phyloP scores from a whole-genome alignment of 2,888 invertebrate species.

The Habrosyne pyritoides region DNA sequence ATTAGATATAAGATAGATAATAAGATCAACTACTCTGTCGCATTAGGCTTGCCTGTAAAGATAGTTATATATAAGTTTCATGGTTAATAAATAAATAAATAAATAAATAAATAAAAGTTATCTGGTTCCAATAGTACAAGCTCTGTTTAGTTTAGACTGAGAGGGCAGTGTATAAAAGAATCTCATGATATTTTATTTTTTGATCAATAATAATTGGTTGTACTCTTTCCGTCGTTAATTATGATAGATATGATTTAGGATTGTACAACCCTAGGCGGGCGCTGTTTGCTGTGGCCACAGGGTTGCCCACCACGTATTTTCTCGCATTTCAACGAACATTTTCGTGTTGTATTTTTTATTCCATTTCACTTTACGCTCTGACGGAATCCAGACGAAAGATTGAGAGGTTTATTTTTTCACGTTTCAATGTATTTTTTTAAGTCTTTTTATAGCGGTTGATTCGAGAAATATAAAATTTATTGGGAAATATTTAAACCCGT shows the following conservation, averaged over 20 bases:
- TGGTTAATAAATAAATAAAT: too few species aligned
- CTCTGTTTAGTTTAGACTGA: too few species aligned
- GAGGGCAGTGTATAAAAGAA: too few species aligned
- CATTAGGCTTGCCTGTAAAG: too few species aligned
- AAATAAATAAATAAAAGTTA: too few species aligned
- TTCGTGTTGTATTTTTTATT: conserved; percentile 31
- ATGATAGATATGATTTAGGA: not conserved
- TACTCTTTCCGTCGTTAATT: too few species aligned
- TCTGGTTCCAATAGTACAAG: too few species aligned
- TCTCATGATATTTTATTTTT: too few species aligned
- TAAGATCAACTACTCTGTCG: too few species aligned
- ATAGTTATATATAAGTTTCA: too few species aligned
- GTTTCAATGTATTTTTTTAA: conserved; percentile 6
- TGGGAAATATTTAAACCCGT: not conserved
- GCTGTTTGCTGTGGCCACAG: conserved; percentile 16
- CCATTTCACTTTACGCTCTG: conserved; percentile 39
- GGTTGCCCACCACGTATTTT: conserved; percentile 22
- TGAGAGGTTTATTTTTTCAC: conserved; percentile 15
- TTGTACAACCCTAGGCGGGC: conserved; percentile 28
- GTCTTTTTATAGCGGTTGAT: not conserved
- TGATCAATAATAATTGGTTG: too few species aligned
- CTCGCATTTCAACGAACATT: conserved; percentile 32
- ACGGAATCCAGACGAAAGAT: conserved; percentile 22
- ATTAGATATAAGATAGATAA: too few species aligned
- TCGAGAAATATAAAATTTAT: not conserved